Conservation (phyloP, 2,888 invertebrate species). For the Cistogaster globosa region DNA sequence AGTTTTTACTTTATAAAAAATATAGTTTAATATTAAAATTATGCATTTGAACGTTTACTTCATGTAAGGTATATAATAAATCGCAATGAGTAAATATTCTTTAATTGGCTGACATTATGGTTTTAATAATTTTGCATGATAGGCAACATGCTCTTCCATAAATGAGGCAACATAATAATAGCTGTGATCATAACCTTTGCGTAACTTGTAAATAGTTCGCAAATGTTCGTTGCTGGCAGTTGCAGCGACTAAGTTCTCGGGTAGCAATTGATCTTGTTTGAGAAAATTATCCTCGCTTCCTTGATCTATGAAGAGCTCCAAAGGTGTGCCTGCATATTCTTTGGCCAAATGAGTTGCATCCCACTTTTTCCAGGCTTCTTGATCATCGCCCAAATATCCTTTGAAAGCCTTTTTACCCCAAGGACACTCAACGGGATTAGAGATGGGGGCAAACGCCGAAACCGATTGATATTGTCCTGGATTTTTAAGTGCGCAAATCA, state of each 20-base stretch:
- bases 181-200: conserved; percentile 96
- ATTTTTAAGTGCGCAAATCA: conserved; percentile 94
- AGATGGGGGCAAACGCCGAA: conserved; percentile 97
- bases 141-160: conserved; percentile 95
- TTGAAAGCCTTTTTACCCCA: conserved; percentile 95
- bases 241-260: conserved; percentile 89
- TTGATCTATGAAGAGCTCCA: conserved; percentile 94
- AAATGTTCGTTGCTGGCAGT: conserved; percentile 85
- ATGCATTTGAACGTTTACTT: conserved; percentile 35
- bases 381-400: conserved; percentile 90
- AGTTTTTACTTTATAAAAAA: conserved; percentile 55
- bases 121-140: conserved; percentile 92
- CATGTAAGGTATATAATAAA: conserved; percentile 51
- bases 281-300: conserved; percentile 93
- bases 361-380: conserved; percentile 90
- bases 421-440: conserved; percentile 91
- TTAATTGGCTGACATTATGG: conserved; percentile 59
- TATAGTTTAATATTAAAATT: conserved; percentile 47
- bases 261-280: conserved; percentile 89
- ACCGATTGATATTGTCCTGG: conserved; percentile 94
- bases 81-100: conserved; percentile 29
- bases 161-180: conserved; percentile 96
- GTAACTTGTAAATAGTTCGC: conserved; percentile 87
- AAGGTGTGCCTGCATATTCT: conserved; percentile 91
- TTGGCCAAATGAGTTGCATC: conserved; percentile 94